Evolutionary conservation across 2,888 invertebrate species (phyloP), one percentile per base, ranked within the genome.

Genomic region (Drosophila merina): DNA sequence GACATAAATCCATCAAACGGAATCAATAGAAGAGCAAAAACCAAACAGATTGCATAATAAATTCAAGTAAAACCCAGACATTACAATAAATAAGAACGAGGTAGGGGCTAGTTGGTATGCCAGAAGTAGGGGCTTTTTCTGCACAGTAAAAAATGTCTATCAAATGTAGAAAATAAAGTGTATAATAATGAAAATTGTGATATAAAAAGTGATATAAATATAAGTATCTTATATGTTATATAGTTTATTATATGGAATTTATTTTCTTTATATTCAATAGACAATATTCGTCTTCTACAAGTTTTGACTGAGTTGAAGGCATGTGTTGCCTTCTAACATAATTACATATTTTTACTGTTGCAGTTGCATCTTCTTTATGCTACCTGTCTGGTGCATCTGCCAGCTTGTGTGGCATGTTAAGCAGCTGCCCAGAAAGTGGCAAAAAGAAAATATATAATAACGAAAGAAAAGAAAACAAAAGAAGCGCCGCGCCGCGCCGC

Each of bases 1-100:
- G 83, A 75, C 82, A 83, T 83, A 86, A 86, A 83, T 86, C 81
- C 78, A 80, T 83, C 78, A 75, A 62, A 67, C 62, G 69, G 62
- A 77, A 72, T 83, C 86, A 79, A 86, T 71, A 73, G 50, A 71
- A 47, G 50, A 71, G 56, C 72, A 57, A 51, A 57, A 49, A 55
- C 1, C 36, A 49, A 42, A 52, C 72, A 58, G 59, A 74, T 85
- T 82, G 74, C 82, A 81, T 81, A 82, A 81, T 77, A 81, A 77
- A 82, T 71, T 75, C 64, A 71, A 80, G 74, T 74, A 75, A 80
- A 78, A 68, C 66, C 75, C 59, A 75, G 60, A 54, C 67, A 68
- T 66, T 55, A 48, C 56, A 70, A 78, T 78, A 76, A 81, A 74
- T 68, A 62, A 60, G 59, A 60, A 60, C 44, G 25, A 59, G 33